phyloP scores from a whole-genome alignment of 2,113 vertebrate genomes.

The Dunckerocampus dactyliophorus region DNA sequence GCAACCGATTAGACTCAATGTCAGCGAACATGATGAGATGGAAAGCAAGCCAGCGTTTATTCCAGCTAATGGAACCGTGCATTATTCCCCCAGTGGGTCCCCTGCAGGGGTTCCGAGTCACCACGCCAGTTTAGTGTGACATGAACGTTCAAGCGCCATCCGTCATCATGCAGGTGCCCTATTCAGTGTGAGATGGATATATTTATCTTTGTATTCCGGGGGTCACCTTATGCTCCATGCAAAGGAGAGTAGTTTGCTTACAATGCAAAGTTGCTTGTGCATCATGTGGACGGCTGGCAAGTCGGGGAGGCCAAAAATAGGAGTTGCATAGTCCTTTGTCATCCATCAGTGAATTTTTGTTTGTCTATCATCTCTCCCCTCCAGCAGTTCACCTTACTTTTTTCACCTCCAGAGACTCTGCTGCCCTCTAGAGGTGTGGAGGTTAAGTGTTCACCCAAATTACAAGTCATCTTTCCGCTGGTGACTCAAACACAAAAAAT shows the following conservation, averaged over 20 bases:
- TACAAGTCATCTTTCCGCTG: slow-evolving; percentile 9
- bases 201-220: slow-evolving; percentile 29
- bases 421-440: neutral
- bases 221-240: slow-evolving; percentile 35
- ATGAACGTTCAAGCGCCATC: slow-evolving; percentile 29
- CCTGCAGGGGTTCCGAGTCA: neutral
- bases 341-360: slow-evolving; percentile 38
- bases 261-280: slow-evolving; percentile 28
- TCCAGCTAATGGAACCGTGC: slow-evolving; percentile 26
- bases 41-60: slow-evolving; percentile 29
- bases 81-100: neutral
- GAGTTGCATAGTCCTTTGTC: slow-evolving; percentile 34
- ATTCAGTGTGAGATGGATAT: slow-evolving; percentile 39
- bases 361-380: no score
- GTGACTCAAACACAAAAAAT: slow-evolving; percentile 39
- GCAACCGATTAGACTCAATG: slow-evolving; percentile 48
- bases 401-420: neutral
- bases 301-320: slow-evolving; percentile 46
- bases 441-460: neutral
- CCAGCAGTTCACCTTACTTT: no score
- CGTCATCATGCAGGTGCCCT: slow-evolving; percentile 35
- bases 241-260: slow-evolving; percentile 4
- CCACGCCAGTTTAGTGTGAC: neutral
- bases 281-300: slow-evolving; percentile 40
- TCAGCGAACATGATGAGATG: slow-evolving; percentile 25